A percentile compares a stretch with the other conserved stretches of the same genome.
Evolutionary conservation across 2,113 vertebrate genomes (phyloP).

Genomic region (Panthera leo): DNA sequence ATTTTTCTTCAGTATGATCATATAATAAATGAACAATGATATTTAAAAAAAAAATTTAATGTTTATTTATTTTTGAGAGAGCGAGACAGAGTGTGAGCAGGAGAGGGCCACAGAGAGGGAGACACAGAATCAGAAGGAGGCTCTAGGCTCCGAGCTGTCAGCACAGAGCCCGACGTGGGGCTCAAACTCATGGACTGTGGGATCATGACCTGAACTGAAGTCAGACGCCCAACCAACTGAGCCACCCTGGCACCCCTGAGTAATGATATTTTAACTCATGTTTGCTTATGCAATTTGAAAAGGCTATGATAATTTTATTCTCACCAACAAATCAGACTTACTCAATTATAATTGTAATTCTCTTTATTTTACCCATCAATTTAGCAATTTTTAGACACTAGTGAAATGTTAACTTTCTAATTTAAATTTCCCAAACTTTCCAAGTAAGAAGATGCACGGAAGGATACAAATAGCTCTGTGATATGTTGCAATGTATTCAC

Average conservation of each 20-base stretch:
- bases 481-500: not conserved
- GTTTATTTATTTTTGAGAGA: too few species aligned
- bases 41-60: too few species aligned
- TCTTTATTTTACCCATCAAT: slow-evolving; percentile 27
- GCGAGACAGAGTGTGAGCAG: too few species aligned
- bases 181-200: too few species aligned
- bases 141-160: too few species aligned
- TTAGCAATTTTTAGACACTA: slow-evolving; percentile 36
- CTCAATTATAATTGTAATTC: not conserved
- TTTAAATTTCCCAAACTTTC: not conserved
- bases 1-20: slow-evolving; percentile 34
- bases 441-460: not conserved
- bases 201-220: too few species aligned
- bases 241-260: too few species aligned
- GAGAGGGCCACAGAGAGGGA: too few species aligned
- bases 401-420: not conserved
- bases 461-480: not conserved
- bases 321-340: not conserved
- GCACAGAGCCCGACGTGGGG: too few species aligned
- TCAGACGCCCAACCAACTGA: too few species aligned
- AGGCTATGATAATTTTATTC: slow-evolving; percentile 25
- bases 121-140: too few species aligned
- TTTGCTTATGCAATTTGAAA: slow-evolving; percentile 37
- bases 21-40: slow-evolving; percentile 47
- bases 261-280: not conserved